These are phyloP conservation scores for Ditula angustiorana DNA, from an alignment of 2,888 invertebrate species.

Conservation along the genomic window DNA sequence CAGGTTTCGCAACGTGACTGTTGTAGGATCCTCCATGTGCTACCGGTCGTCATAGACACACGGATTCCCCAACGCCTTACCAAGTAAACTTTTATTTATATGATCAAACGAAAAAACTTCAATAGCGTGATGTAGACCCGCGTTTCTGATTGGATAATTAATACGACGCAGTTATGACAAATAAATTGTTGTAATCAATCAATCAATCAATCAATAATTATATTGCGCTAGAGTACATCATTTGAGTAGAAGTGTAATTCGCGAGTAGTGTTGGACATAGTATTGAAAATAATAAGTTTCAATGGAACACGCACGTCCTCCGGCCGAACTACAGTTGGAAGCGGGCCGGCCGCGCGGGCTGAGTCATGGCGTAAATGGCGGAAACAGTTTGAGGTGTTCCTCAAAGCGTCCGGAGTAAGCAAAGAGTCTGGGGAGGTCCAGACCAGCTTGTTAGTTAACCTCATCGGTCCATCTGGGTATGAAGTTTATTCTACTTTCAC, in stretches of 20 bases:
- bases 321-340: constrained; percentile 37
- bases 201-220: too few relatives aligned
- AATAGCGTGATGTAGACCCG: too few relatives aligned
- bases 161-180: too few relatives aligned
- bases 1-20: too few relatives aligned
- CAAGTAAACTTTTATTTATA: too few relatives aligned
- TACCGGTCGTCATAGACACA: too few relatives aligned
- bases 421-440: constrained; percentile 41
- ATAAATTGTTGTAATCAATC: too few relatives aligned
- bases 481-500: constrained; percentile 41
- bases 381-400: constrained; percentile 37
- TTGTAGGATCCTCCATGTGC: too few relatives aligned
- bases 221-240: neutral
- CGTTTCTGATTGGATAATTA: too few relatives aligned
- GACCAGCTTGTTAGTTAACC: constrained; percentile 43
- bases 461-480: constrained; percentile 43
- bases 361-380: constrained; percentile 43
- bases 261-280: neutral
- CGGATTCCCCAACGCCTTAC: too few relatives aligned
- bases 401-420: constrained; percentile 44
- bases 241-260: neutral
- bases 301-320: constrained; percentile 43
- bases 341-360: constrained; percentile 34
- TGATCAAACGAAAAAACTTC: too few relatives aligned
- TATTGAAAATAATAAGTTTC: neutral